Evolutionary conservation across 2,113 vertebrate genomes (phyloP).

Genomic region (human): GRCh38 chr7:145219001-145219500

Average conservation of each 20-base stretch:
- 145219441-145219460: neutral
- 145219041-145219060: neutral
- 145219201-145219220: neutral
- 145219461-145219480: neutral
- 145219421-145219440: neutral
- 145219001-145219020: neutral
- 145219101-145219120: neutral
- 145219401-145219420: neutral
- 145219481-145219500: neutral
- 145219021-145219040: neutral
- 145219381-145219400: neutral
- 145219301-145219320: neutral
- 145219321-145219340: neutral
- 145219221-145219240: neutral
- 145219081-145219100: neutral
- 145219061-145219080: neutral
- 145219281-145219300: neutral
- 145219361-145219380: neutral
- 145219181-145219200: neutral
- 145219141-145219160: conserved; percentile 23
- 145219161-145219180: neutral
- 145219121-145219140: neutral
- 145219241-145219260: neutral
- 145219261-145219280: neutral
- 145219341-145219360: neutral